These are phyloP conservation scores for Poecilia velifera DNA, from an alignment of 2,797 vertebrate species.

Conservation along the genomic window DNA sequence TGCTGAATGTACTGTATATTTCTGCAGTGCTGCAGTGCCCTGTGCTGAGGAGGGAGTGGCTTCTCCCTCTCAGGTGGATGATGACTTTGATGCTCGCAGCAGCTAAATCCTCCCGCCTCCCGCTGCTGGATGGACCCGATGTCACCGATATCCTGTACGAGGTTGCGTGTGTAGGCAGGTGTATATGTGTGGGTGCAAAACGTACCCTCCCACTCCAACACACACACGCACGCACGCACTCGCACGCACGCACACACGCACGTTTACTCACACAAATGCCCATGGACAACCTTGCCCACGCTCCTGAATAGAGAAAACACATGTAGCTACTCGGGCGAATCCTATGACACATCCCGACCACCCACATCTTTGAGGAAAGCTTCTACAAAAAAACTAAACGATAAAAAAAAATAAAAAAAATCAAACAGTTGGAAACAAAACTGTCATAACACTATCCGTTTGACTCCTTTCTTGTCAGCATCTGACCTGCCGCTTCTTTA, in stretches of 20 bases:
- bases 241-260: neutral
- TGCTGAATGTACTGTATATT: slow-evolving; percentile 16
- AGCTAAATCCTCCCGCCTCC: slow-evolving; percentile 52
- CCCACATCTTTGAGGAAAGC: slow-evolving; percentile 50
- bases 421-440: slow-evolving; percentile 39
- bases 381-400: slow-evolving; percentile 43
- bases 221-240: neutral
- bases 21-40: slow-evolving; percentile 52
- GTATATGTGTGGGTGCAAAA: slow-evolving; percentile 20
- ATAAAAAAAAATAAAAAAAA: neutral
- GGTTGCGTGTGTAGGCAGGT: slow-evolving; percentile 27
- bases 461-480: slow-evolving; percentile 15
- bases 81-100: slow-evolving; percentile 65
- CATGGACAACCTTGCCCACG: slow-evolving; percentile 47
- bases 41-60: slow-evolving; percentile 15
- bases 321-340: slow-evolving; percentile 22
- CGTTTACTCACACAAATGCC: slow-evolving; percentile 20
- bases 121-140: slow-evolving; percentile 42
- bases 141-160: slow-evolving; percentile 59
- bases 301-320: slow-evolving; percentile 49
- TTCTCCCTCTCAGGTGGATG: slow-evolving; percentile 60
- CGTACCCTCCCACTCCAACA: slow-evolving; percentile 25
- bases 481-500: slow-evolving; percentile 25
- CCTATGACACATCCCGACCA: slow-evolving; percentile 60
- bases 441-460: slow-evolving; percentile 35